Percentiles rank a stretch among this genome's conserved stretches.
phyloP scores from a whole-genome alignment of 2,888 invertebrate species.

The Drosophila suboccidentalis region DNA sequence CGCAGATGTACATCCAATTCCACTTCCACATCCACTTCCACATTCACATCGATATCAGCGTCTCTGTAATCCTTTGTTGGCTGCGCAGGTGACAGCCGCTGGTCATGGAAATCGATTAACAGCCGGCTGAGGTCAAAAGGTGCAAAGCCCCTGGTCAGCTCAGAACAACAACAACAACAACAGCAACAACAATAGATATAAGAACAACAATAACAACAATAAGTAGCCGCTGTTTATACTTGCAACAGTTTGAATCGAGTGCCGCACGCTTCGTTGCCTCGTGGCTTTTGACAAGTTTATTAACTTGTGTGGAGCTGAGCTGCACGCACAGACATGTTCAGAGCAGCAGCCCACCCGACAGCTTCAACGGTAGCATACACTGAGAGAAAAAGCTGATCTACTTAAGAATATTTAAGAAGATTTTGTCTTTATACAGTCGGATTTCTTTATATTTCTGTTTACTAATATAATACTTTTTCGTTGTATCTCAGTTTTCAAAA shows the following conservation, averaged over 20 bases:
- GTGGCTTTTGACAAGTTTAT: constrained; percentile 76
- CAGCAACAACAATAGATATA: neutral
- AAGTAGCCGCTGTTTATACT: constrained; percentile 19
- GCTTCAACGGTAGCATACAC: constrained; percentile 25
- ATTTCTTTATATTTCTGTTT: too few relatives aligned
- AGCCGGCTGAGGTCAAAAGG: constrained; percentile 46
- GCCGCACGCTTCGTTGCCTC: constrained; percentile 51
- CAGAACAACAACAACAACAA: constrained; percentile 4
- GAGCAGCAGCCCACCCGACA: constrained; percentile 23
- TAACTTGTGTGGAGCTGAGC: constrained; percentile 58
- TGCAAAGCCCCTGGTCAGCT: constrained; percentile 35
- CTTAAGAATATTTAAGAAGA: neutral
- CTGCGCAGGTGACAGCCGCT: constrained; percentile 74
- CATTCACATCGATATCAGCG: constrained; percentile 15
- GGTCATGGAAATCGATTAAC: constrained; percentile 73
- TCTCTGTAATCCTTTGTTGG: constrained; percentile 74
- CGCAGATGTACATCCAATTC: constrained; percentile 50
- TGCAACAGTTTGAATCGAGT: constrained; percentile 36
- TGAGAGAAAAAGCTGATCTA: constrained; percentile 17
- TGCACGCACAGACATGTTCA: constrained; percentile 37
- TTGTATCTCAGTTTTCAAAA: too few relatives aligned
- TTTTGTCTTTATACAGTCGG: neutral
- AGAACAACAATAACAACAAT: constrained; percentile 19
- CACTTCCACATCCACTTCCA: constrained; percentile 21
- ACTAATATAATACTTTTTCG: too few relatives aligned